Conservation (phyloP, 92 coral and sea anemone genomes). For the Nematostella vectensis region DNA sequence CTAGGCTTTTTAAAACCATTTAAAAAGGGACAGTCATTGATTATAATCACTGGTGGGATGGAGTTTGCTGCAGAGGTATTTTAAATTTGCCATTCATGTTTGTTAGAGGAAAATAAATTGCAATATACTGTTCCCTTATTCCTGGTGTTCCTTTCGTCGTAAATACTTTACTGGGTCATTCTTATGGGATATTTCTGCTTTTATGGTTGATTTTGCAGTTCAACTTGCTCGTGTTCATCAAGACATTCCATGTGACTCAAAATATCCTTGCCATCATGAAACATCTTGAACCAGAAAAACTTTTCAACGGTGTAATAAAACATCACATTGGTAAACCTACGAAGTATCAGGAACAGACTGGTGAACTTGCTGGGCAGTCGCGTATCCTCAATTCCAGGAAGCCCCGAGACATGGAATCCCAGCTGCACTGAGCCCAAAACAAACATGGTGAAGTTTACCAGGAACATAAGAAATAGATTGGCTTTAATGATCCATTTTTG, state of each 20-base stretch:
- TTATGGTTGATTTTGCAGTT: too few relatives aligned
- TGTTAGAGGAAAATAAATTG: too few relatives aligned
- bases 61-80: too few relatives aligned
- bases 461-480: not conserved
- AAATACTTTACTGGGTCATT: too few relatives aligned
- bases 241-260: slow-evolving; percentile 15
- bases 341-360: slow-evolving; percentile 2
- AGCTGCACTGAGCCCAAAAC: slow-evolving; percentile 8
- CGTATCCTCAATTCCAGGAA: not conserved
- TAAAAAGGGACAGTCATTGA: too few relatives aligned
- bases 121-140: too few relatives aligned
- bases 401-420: slow-evolving; percentile 6
- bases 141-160: too few relatives aligned
- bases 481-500: not conserved
- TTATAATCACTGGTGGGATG: too few relatives aligned
- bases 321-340: slow-evolving; percentile 3
- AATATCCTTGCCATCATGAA: slow-evolving; percentile 5
- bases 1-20: too few relatives aligned
- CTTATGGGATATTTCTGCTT: too few relatives aligned
- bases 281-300: slow-evolving; percentile 10
- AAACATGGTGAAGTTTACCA: slow-evolving; percentile 3
- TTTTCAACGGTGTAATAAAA: slow-evolving; percentile 2
- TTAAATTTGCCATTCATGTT: too few relatives aligned
- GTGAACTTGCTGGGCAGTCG: not conserved
- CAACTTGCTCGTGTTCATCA: too few relatives aligned